Percentiles rank a stretch among this genome's conserved stretches.
Conservation (phyloP, 2,888 invertebrate species). For the Parascotia fuliginaria region DNA sequence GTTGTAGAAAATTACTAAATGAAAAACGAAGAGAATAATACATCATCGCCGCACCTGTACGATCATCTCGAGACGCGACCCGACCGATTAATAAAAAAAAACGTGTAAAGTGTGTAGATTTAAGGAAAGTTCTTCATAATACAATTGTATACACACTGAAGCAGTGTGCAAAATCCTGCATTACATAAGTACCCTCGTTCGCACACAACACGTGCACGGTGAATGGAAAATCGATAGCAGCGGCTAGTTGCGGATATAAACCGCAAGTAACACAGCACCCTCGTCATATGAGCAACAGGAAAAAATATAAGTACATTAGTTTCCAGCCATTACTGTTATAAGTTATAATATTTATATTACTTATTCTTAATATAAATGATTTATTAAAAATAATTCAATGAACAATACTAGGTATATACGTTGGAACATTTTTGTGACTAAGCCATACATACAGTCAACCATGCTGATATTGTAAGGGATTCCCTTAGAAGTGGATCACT, state of each 20-base stretch:
- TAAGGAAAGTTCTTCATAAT: conserved; percentile 33
- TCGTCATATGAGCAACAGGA: conserved; percentile 48
- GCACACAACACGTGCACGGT: conserved; percentile 46
- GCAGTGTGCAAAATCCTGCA: conserved; percentile 27
- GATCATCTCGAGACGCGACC: background rate
- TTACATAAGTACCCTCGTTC: conserved; percentile 15
- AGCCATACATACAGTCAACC: too few species aligned
- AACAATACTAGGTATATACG: too few species aligned
- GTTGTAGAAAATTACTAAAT: too few species aligned
- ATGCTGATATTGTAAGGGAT: too few species aligned
- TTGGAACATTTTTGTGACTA: too few species aligned
- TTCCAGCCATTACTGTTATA: background rate
- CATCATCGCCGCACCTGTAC: too few species aligned
- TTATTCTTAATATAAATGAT: background rate
- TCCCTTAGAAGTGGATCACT: too few species aligned
- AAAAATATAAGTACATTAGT: conserved; percentile 27
- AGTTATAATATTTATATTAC: too few species aligned
- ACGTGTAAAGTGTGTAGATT: background rate
- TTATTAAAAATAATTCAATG: too few species aligned
- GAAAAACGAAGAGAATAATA: too few species aligned
- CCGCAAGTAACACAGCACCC: conserved; percentile 73
- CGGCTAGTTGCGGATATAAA: conserved; percentile 69
- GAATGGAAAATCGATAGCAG: conserved; percentile 72
- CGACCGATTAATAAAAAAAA: background rate
- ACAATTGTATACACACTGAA: conserved; percentile 29